Conservation (phyloP, 2,888 invertebrate genomes). For the Athripsodes cinereus region DNA sequence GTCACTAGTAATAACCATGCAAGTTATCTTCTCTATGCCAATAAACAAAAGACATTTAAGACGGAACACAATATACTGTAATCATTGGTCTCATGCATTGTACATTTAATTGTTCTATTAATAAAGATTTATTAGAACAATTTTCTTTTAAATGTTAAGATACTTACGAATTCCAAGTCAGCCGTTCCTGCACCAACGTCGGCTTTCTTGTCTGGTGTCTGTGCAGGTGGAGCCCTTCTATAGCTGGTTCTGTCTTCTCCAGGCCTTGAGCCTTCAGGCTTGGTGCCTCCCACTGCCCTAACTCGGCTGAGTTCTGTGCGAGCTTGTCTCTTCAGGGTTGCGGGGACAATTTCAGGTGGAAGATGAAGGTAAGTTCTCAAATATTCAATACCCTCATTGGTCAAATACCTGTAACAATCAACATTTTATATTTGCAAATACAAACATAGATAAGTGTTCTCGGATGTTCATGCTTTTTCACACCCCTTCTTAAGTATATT, state of each 20-base stretch:
- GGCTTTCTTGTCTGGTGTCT: constrained; percentile 83
- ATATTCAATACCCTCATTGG: constrained; percentile 97
- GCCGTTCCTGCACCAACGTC: constrained; percentile 95
- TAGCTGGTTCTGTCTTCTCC: constrained; percentile 81
- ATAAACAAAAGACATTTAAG: too few relatives aligned
- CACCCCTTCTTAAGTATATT: too few relatives aligned
- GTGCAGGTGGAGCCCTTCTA: constrained; percentile 65
- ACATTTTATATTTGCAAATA: too few relatives aligned
- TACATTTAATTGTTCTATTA: too few relatives aligned
- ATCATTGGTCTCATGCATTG: too few relatives aligned
- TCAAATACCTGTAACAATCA: constrained; percentile 83
- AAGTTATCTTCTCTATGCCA: too few relatives aligned
- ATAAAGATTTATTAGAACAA: not conserved
- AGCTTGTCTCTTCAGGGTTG: constrained; percentile 89
- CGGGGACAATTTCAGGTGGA: constrained; percentile 97
- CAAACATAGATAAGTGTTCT: too few relatives aligned
- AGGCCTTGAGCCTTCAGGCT: constrained; percentile 62
- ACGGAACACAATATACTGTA: too few relatives aligned
- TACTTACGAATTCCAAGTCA: constrained; percentile 79
- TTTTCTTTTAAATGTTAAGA: not conserved
- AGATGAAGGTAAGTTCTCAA: constrained; percentile 91
- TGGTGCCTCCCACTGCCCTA: constrained; percentile 60
- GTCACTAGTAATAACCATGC: too few relatives aligned
- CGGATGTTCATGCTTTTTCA: too few relatives aligned
- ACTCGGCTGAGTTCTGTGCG: constrained; percentile 81